A percentile compares a stretch with the other conserved stretches of the same genome.
These are phyloP conservation scores for Latrodectus geometricus DNA, from an alignment of 1,140 invertebrate genomes.

Conservation along the genomic window DNA sequence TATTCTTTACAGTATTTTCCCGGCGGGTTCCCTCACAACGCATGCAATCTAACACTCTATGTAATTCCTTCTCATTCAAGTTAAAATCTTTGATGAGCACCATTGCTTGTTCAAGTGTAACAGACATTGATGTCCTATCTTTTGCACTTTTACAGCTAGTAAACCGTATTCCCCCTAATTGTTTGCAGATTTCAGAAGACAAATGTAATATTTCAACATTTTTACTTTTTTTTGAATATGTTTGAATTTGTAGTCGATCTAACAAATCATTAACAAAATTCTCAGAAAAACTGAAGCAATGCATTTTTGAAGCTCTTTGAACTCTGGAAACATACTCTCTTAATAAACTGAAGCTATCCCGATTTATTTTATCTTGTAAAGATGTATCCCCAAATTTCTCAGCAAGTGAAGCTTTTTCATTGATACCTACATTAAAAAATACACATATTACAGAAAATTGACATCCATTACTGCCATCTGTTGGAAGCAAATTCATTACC, in stretches of 20 bases:
- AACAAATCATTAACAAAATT: constrained; percentile 74
- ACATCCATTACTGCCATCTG: constrained; percentile 69
- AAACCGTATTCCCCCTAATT: constrained; percentile 79
- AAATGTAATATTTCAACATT: constrained; percentile 74
- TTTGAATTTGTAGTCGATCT: constrained; percentile 76
- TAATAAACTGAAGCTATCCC: constrained; percentile 85
- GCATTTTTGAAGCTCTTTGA: constrained; percentile 70
- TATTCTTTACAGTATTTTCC: constrained; percentile 93
- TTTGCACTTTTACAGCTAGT: constrained; percentile 98
- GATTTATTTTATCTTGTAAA: constrained; percentile 88
- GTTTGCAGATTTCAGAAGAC: constrained; percentile 74
- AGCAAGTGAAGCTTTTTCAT: constrained; percentile 89
- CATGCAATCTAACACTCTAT: constrained; percentile 87
- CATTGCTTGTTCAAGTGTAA: constrained; percentile 90
- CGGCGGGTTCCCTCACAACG: constrained; percentile 92
- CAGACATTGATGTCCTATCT: constrained; percentile 94
- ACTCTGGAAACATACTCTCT: constrained; percentile 86
- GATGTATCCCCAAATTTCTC: constrained; percentile 86
- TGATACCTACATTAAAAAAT: constrained; percentile 95
- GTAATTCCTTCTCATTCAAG: constrained; percentile 87
- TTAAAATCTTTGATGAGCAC: constrained; percentile 88
- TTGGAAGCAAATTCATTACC: constrained; percentile 64
- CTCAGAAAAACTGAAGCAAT: constrained; percentile 48
- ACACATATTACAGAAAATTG: constrained; percentile 84
- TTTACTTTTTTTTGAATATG: constrained; percentile 72